phyloP scores from a whole-genome alignment of 2,888 invertebrate genomes.

The Steinernema carpocapsae region DNA sequence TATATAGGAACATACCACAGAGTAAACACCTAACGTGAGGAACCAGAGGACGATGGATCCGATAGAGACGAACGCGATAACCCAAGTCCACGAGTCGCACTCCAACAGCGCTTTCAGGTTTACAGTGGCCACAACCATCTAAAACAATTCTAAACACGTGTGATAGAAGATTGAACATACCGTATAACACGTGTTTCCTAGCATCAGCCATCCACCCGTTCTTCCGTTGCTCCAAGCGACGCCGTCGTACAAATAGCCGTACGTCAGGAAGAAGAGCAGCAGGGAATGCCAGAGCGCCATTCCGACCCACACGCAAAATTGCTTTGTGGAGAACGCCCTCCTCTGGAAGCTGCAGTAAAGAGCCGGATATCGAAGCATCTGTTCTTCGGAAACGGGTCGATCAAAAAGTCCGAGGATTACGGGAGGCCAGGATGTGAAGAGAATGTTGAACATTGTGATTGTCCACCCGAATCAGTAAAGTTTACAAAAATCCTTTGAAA shows the following conservation, averaged over 20 bases:
- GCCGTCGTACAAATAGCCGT: constrained; percentile 39
- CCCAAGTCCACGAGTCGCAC: constrained; percentile 89
- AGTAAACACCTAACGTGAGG: constrained; percentile 80
- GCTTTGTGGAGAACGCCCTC: constrained; percentile 74
- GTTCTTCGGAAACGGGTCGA: constrained; percentile 89
- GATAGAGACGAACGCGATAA: constrained; percentile 32
- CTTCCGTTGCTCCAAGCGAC: constrained; percentile 75
- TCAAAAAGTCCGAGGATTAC: constrained; percentile 89
- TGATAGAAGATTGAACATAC: constrained; percentile 73
- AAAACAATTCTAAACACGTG: neutral
- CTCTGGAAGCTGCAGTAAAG: constrained; percentile 81
- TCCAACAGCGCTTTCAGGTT: constrained; percentile 93
- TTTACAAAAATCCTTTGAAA: neutral
- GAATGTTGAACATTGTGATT: constrained; percentile 93
- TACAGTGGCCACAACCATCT: constrained; percentile 89
- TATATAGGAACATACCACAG: constrained; percentile 63
- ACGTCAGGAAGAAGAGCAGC: constrained; percentile 91
- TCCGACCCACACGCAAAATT: constrained; percentile 96
- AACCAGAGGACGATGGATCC: neutral
- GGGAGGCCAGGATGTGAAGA: constrained; percentile 94
- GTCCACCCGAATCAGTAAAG: constrained; percentile 78
- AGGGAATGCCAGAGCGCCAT: constrained; percentile 93
- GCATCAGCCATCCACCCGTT: constrained; percentile 88
- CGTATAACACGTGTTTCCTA: constrained; percentile 95
- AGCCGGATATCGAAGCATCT: constrained; percentile 77